Conservation (phyloP, 1,140 invertebrate genomes). For the Lycorma delicatula region DNA sequence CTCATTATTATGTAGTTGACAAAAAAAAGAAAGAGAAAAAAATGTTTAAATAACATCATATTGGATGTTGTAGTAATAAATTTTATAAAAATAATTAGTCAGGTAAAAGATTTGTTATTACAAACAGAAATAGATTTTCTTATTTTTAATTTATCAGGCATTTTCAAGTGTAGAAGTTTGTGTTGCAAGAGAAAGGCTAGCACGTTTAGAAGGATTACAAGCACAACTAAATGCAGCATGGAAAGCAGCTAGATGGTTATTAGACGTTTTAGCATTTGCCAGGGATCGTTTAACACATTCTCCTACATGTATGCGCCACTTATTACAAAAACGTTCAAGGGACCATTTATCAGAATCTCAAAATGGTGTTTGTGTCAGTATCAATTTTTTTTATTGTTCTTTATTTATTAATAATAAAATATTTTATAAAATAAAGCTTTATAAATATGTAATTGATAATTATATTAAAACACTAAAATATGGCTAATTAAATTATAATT, state of each 20-base stretch:
- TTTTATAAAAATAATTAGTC: too few species aligned
- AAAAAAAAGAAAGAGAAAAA: background rate
- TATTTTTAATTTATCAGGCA: conserved; percentile 44
- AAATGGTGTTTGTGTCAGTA: conserved; percentile 27
- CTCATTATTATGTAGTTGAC: background rate
- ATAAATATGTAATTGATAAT: too few species aligned
- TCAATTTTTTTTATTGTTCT: too few species aligned
- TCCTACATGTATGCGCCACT: conserved; percentile 38
- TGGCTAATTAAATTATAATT: too few species aligned
- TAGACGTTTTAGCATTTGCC: conserved; percentile 88
- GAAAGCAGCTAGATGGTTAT: conserved; percentile 89
- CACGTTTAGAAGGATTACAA: conserved; percentile 73
- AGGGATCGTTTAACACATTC: conserved; percentile 55
- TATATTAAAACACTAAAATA: too few species aligned
- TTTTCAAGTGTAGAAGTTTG: conserved; percentile 83
- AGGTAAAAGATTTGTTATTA: too few species aligned
- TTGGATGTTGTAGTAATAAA: background rate
- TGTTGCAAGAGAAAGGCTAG: conserved; percentile 72
- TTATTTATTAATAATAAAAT: too few species aligned
- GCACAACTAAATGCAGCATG: conserved; percentile 73
- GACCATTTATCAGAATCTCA: conserved; percentile 21
- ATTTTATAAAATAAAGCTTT: too few species aligned
- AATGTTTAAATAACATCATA: background rate
- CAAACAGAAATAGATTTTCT: too few species aligned
- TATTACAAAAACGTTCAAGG: conserved; percentile 30